A percentile compares a stretch with the other conserved stretches of the same genome.
phyloP scores from a whole-genome alignment of 2,113 vertebrate genomes.

The Gracilinanus agilis region DNA sequence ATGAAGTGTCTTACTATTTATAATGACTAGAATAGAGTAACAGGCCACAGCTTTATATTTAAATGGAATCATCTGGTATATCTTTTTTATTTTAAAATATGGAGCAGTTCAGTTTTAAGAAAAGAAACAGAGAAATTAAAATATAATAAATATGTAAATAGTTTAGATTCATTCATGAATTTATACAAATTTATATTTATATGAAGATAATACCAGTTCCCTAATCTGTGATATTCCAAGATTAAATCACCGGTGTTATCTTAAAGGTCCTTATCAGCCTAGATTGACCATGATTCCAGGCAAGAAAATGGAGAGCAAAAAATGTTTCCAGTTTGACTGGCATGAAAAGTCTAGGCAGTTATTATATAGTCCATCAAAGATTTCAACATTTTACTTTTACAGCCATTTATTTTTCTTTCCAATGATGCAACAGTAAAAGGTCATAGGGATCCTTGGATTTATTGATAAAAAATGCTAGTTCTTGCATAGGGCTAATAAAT shows the following conservation, averaged over 20 bases:
- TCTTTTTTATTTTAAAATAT: not conserved
- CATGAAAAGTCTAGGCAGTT: not conserved
- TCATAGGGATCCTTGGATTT: not conserved
- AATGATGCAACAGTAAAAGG: not conserved
- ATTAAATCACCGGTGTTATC: not conserved
- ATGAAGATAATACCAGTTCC: not conserved
- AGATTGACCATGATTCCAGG: not conserved
- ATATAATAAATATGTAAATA: not conserved
- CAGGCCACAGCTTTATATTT: not conserved
- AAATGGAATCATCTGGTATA: not conserved
- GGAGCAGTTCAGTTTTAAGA: not conserved
- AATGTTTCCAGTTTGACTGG: not conserved
- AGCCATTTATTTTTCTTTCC: not conserved
- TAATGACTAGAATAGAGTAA: not conserved
- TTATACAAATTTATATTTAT: not conserved
- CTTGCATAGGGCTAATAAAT: not conserved
- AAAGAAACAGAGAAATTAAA: not conserved
- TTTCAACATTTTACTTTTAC: not conserved
- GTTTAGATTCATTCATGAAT: not conserved
- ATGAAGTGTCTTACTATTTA: not conserved
- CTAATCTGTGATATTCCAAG: not conserved
- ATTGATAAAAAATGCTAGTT: not conserved
- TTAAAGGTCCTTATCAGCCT: not conserved
- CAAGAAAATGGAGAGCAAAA: not conserved
- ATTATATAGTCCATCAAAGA: not conserved